A percentile compares a stretch with the other conserved stretches of the same genome.
Evolutionary conservation across 1,140 invertebrate genomes (phyloP).

Genomic region (Drosophila setifemur): DNA sequence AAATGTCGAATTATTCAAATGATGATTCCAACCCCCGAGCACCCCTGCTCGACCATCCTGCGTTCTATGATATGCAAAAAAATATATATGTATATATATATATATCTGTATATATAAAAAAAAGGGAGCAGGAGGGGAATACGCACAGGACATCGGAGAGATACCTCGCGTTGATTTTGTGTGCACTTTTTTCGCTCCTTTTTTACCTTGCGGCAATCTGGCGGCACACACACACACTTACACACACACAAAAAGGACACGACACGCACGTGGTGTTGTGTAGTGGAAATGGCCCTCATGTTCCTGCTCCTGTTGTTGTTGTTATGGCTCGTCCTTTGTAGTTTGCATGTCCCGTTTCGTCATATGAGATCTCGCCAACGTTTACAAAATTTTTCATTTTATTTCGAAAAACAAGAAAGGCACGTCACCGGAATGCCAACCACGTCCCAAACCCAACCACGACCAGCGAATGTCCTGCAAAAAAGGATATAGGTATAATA

Average conservation of each 20-base stretch:
- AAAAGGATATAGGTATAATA: slow-evolving; percentile 6
- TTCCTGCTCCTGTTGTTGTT: slow-evolving; percentile 40
- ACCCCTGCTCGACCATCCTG: background rate
- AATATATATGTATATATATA: slow-evolving; percentile 8
- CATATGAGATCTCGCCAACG: slow-evolving; percentile 74
- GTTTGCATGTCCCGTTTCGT: slow-evolving; percentile 78
- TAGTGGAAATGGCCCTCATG: slow-evolving; percentile 60
- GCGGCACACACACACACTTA: slow-evolving; percentile 35
- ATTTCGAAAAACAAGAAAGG: slow-evolving; percentile 56
- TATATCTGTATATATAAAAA: background rate
- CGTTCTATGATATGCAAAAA: slow-evolving; percentile 67
- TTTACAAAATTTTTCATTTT: slow-evolving; percentile 77
- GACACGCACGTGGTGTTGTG: slow-evolving; percentile 28
- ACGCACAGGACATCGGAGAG: slow-evolving; percentile 65
- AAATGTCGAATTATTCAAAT: slow-evolving; percentile 80
- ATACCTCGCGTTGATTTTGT: slow-evolving; percentile 66
- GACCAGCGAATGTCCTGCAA: background rate
- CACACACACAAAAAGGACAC: background rate
- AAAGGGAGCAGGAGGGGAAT: slow-evolving; percentile 23
- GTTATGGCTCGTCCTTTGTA: slow-evolving; percentile 68
- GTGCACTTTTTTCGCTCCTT: slow-evolving; percentile 65
- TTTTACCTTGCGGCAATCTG: slow-evolving; percentile 73
- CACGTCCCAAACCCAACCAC: too few species aligned
- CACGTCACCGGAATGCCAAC: background rate
- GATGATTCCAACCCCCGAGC: slow-evolving; percentile 71